Evolutionary conservation across 2,797 vertebrate species (phyloP), one percentile per base, ranked within the genome.

Genomic region (Hephaestus fuliginosus): DNA sequence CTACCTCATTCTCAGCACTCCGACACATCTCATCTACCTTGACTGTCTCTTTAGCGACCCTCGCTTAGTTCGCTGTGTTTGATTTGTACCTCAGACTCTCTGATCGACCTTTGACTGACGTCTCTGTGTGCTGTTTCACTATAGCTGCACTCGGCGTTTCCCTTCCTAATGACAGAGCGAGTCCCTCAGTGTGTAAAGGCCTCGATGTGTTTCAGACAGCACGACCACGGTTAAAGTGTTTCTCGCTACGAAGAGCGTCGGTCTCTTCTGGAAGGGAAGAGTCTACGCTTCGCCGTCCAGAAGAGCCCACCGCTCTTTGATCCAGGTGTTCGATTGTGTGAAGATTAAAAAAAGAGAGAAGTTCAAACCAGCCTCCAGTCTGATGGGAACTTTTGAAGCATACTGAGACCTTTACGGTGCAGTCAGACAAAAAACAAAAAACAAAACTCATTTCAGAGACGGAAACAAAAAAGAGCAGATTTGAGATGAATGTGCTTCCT

Each of bases 1-100:
- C 90, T 92, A 90, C 91, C 93, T 93, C 88, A 84, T 83, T 79
- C 65, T 90, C 60, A 74, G 63, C 75, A 70, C 69, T 85, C 70
- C 64, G 69, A 82, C 64, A 75, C 17, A 36, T 76, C 36, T 57
- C 28, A 25, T 60, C 65, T 70, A 64, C 44, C 61, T 74, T 57
- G 1, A 62, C 56, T 9, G 43, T 77, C 62, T 66, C 36, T 51
- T 56, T 65, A 49, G 41, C 49, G 51, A 30, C 33, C 22, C 39
- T 13, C 6, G 77, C 48, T 70, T 51, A 17, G 43, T 56, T 57
- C 44, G 10, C 49, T 81, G 60, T 62, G 49, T 57, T 68, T 67
- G 20, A 44, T 57, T 79, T 77, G 81, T 77, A 80, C 81, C 76
- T 87, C 81, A 18, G 56, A 58, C 66, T 33, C 17, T 78, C 63